These are phyloP conservation scores for Saxidomus purpurata DNA, from an alignment of 1,140 invertebrate genomes.

Conservation along the genomic window DNA sequence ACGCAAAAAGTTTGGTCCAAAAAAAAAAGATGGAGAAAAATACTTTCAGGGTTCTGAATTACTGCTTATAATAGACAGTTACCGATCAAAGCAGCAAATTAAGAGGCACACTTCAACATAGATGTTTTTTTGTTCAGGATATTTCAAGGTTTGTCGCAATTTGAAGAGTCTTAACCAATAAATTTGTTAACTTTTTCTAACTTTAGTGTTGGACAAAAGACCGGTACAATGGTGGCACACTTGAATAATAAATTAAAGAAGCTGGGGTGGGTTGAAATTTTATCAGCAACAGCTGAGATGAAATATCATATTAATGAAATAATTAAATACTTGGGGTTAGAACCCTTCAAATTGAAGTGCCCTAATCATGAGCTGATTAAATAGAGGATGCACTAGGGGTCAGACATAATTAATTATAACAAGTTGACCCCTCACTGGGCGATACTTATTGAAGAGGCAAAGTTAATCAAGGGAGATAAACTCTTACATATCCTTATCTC, in stretches of 20 bases:
- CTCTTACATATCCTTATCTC: conserved; percentile 10
- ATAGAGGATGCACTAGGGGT: conserved; percentile 24
- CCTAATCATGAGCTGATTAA: conserved; percentile 56
- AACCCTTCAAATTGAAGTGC: conserved; percentile 40
- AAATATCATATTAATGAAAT: conserved; percentile 48
- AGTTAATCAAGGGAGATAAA: conserved; percentile 29
- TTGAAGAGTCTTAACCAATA: conserved; percentile 24
- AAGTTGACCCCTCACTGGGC: conserved; percentile 10
- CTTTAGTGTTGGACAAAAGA: conserved; percentile 1
- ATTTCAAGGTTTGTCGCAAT: not conserved
- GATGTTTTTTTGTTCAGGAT: conserved; percentile 18
- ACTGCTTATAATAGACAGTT: too few relatives aligned
- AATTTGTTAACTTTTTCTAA: conserved; percentile 23
- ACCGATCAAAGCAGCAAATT: conserved; percentile 15
- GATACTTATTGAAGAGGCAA: conserved; percentile 29
- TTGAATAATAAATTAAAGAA: conserved; percentile 15
- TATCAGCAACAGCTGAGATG: conserved; percentile 9
- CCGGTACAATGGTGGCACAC: conserved; percentile 3
- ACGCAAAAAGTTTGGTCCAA: too few relatives aligned
- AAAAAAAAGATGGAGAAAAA: too few relatives aligned
- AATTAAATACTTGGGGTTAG: conserved; percentile 48
- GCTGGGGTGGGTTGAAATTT: not conserved
- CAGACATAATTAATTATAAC: conserved; percentile 51
- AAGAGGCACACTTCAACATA: not conserved
- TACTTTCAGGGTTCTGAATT: too few relatives aligned